Evolutionary conservation across 2,113 vertebrate genomes (phyloP).

Genomic region (Amazona guildingii): DNA sequence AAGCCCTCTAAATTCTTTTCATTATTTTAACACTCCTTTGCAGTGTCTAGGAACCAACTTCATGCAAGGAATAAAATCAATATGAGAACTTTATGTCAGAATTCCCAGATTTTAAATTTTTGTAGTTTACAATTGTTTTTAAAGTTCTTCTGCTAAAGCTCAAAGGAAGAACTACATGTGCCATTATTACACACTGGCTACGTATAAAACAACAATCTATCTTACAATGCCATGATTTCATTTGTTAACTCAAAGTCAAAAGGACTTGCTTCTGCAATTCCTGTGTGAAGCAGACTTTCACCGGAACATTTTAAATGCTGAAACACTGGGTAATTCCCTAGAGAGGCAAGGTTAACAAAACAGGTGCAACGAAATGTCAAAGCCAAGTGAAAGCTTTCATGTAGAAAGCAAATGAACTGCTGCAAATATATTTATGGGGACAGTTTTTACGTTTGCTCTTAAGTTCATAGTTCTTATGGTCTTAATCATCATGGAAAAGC

Average conservation of each 20-base stretch:
- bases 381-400: neutral
- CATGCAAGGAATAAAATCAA: neutral
- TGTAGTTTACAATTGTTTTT: neutral
- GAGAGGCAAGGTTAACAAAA: constrained; percentile 28
- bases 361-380: constrained; percentile 13
- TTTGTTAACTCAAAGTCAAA: neutral
- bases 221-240: neutral
- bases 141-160: neutral
- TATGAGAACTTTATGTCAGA: rapidly evolving
- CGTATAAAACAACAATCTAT: neutral
- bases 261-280: neutral
- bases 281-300: neutral
- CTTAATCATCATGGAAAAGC: neutral
- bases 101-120: neutral
- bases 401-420: neutral
- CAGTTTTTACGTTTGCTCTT: neutral
- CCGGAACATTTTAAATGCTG: neutral
- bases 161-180: neutral
- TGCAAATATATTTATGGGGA: neutral
- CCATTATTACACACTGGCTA: neutral
- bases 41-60: neutral
- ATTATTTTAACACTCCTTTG: neutral
- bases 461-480: neutral
- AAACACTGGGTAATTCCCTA: neutral
- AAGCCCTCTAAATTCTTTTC: neutral